Evolutionary conservation across 2,113 vertebrate species (phyloP).

Genomic region (Nettapus auritus): DNA sequence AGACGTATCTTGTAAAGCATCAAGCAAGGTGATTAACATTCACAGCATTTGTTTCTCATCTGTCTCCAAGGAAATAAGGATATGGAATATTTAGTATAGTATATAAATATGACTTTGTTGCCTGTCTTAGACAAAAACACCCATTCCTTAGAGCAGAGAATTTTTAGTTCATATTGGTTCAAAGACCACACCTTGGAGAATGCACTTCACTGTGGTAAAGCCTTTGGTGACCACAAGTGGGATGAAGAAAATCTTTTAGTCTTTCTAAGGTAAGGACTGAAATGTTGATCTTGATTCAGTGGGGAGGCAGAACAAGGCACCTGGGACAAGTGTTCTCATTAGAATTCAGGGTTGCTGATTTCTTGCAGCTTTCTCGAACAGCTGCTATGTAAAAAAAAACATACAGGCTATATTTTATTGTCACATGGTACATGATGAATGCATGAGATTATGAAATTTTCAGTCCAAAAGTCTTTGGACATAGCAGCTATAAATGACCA

Average conservation of each 20-base stretch:
- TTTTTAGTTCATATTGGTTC: not conserved
- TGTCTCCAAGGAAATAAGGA: not conserved
- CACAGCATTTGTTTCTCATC: not conserved
- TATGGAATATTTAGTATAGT: not conserved
- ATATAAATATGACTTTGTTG: not conserved
- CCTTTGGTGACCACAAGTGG: not conserved
- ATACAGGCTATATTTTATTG: not conserved
- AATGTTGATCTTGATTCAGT: not conserved
- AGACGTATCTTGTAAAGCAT: not conserved
- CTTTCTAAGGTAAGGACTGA: not conserved
- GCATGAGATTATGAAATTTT: not conserved
- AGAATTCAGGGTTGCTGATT: not conserved
- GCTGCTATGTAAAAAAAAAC: not conserved
- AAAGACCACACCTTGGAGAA: not conserved
- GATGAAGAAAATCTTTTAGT: not conserved
- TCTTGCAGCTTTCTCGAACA: not conserved
- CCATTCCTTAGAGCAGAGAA: not conserved
- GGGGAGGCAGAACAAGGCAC: not conserved
- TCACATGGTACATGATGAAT: not conserved
- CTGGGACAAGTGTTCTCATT: not conserved
- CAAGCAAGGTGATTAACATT: not conserved
- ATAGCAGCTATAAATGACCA: not conserved
- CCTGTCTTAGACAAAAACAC: not conserved
- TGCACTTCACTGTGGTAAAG: not conserved
- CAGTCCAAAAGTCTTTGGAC: not conserved